Evolutionary conservation across 2,797 vertebrate species (phyloP).

Genomic region (Cyprinella venusta): DNA sequence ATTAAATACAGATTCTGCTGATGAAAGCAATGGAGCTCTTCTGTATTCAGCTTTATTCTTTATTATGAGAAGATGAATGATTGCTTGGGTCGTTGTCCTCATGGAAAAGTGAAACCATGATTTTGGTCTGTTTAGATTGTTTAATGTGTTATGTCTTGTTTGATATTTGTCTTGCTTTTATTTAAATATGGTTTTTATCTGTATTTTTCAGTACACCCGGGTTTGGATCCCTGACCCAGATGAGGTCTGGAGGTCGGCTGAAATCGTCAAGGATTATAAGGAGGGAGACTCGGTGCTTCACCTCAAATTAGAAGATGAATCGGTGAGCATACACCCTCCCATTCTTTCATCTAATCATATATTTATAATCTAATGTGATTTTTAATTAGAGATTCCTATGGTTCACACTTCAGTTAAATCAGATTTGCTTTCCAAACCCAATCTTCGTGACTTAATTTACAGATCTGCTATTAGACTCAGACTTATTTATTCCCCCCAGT

Average conservation of each 20-base stretch:
- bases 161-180: background rate
- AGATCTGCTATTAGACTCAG: too few species aligned
- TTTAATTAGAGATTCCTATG: background rate
- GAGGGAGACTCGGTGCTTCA: conserved; percentile 86
- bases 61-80: background rate
- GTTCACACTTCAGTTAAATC: background rate
- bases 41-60: conserved; percentile 2
- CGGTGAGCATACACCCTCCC: conserved; percentile 72
- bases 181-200: conserved; percentile 10
- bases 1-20: conserved; percentile 8
- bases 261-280: conserved; percentile 89
- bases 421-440: background rate
- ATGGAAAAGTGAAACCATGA: background rate
- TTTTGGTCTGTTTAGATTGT: background rate
- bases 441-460: too few species aligned
- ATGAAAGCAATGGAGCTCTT: conserved; percentile 8
- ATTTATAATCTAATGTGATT: background rate
- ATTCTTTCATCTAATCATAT: background rate
- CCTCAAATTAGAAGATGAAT: conserved; percentile 91
- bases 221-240: conserved; percentile 94
- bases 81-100: background rate
- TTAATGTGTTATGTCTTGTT: background rate
- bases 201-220: conserved; percentile 81
- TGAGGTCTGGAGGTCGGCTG: conserved; percentile 91
- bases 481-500: background rate